phyloP scores from a whole-genome alignment of 2,797 vertebrate genomes.

The Tamandua tetradactyla region DNA sequence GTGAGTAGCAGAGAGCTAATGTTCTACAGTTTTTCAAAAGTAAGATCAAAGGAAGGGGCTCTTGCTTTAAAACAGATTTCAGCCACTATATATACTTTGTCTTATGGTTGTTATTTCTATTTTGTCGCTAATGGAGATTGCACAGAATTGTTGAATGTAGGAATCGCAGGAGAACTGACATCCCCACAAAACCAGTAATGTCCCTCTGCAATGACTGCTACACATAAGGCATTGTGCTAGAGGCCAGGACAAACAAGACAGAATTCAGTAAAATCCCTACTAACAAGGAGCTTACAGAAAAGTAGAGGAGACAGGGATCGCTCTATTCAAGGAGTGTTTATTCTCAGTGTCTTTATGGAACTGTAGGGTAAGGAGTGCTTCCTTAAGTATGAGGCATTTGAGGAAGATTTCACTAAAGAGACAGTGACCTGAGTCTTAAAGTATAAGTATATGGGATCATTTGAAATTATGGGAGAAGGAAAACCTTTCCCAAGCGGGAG shows the following conservation, averaged over 20 bases:
- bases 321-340: background rate
- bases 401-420: background rate
- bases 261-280: background rate
- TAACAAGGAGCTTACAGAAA: background rate
- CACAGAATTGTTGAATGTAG: background rate
- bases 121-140: background rate
- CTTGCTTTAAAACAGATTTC: background rate
- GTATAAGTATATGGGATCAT: background rate
- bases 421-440: background rate
- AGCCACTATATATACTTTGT: background rate
- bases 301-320: background rate
- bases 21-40: constrained; percentile 16
- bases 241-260: background rate
- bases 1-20: background rate
- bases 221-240: background rate
- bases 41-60: constrained; percentile 3
- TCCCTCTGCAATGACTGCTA: background rate
- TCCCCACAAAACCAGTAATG: background rate
- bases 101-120: background rate
- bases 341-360: background rate
- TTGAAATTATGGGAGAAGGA: background rate
- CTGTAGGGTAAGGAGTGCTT: background rate
- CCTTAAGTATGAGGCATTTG: background rate
- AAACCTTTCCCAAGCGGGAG: background rate
- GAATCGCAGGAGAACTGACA: background rate